These are phyloP conservation scores for Euclidia mi DNA, from an alignment of 2,888 invertebrate genomes.

Conservation along the genomic window DNA sequence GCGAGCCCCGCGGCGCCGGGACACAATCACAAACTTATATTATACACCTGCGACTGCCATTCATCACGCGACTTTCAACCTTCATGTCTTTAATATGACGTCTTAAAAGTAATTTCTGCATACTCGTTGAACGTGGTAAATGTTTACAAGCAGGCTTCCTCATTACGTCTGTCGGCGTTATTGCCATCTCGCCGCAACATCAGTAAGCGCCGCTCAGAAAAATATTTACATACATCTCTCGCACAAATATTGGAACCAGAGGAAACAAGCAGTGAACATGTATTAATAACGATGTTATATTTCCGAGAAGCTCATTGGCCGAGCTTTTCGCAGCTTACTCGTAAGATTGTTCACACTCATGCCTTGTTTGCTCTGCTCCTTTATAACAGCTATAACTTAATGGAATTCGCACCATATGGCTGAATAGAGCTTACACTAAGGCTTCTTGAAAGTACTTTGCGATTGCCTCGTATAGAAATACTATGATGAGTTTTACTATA, in stretches of 20 bases:
- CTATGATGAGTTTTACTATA: conserved; percentile 37
- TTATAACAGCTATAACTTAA: conserved; percentile 42
- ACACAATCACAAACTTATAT: conserved; percentile 68
- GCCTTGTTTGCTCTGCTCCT: conserved; percentile 30
- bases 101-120: conserved; percentile 29
- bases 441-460: conserved; percentile 29
- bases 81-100: conserved; percentile 53
- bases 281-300: conserved; percentile 67
- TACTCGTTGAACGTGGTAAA: conserved; percentile 53
- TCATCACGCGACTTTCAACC: conserved; percentile 67
- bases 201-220: conserved; percentile 80
- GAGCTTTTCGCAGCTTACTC: conserved; percentile 41
- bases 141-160: conserved; percentile 77
- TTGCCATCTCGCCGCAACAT: conserved; percentile 79
- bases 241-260: conserved; percentile 70
- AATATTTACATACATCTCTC: conserved; percentile 82
- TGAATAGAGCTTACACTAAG: conserved; percentile 18
- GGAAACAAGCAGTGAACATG: conserved; percentile 56
- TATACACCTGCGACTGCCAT: conserved; percentile 60
- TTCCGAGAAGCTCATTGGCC: conserved; percentile 51
- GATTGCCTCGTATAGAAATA: conserved; percentile 32
- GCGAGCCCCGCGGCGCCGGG: conserved; percentile 79
- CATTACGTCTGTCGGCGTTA: conserved; percentile 84
- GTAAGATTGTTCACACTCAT: conserved; percentile 22
- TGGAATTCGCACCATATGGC: conserved; percentile 28